Evolutionary conservation across 1,140 invertebrate genomes (phyloP).

Genomic region (Ceratina japonica): DNA sequence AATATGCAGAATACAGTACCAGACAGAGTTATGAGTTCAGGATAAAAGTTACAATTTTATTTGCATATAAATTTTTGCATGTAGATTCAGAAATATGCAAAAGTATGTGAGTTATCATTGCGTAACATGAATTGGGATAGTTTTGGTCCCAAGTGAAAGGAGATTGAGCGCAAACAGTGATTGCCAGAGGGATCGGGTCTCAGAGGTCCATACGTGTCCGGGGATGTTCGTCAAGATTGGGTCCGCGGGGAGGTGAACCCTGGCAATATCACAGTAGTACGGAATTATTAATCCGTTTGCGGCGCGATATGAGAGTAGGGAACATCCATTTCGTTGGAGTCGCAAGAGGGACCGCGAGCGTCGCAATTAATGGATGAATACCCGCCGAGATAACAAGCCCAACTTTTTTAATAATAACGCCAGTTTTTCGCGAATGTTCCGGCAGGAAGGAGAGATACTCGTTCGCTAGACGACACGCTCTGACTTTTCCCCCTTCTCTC

Average conservation of each 20-base stretch:
- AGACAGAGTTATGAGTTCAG: too few relatives aligned
- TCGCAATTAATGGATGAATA: constrained; percentile 67
- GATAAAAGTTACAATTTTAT: too few relatives aligned
- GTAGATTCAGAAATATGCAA: background rate
- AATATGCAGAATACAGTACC: too few relatives aligned
- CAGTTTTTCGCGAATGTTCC: constrained; percentile 43
- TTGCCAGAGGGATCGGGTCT: background rate
- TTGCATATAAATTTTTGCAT: background rate
- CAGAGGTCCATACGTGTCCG: background rate
- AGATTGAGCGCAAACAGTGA: background rate
- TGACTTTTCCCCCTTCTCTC: background rate
- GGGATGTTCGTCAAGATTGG: constrained; percentile 27
- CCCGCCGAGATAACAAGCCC: constrained; percentile 60
- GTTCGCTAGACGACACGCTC: background rate
- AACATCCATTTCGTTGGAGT: too few relatives aligned
- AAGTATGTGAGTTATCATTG: background rate
- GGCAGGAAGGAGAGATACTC: constrained; percentile 1
- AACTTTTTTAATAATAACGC: constrained; percentile 72
- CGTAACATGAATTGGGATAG: background rate
- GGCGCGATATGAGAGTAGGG: background rate
- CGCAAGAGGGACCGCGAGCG: background rate
- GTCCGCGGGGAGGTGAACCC: background rate
- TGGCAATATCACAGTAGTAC: constrained; percentile 21
- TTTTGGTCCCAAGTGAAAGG: background rate
- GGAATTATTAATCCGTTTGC: constrained; percentile 45